Base-by-base conservation (phyloP, 2,888 invertebrate genomes). In the Drosophila hamatofila region DNA sequence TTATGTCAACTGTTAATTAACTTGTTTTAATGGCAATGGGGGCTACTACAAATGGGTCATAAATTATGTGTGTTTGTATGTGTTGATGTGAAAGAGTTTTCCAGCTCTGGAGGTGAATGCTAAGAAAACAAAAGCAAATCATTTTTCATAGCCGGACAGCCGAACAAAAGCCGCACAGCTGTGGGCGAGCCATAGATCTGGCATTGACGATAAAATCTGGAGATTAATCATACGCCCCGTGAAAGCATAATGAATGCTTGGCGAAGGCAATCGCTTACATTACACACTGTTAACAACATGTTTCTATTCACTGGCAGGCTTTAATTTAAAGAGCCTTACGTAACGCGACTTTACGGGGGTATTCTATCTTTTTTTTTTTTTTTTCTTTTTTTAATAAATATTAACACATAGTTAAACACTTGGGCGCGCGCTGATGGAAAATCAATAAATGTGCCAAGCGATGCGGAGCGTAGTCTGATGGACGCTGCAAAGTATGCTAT, bases 1-100 rank as follows among this genome's bases (percentile, higher is more conserved):
- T 88, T 86, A 86, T 86, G 86, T 86, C 86, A 86, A 86, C 86
- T 89, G 86, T 86, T 86, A 86, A 86, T 88, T 82, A 78, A 88
- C 83, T 80, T 89, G 90, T 86, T 85, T 85, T 77, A 89, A 78
- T 85, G 81, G 73, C 55, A 44, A 54, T 49, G 41, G 74, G 72
- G 74, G 72, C 51, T 48, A 51, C 57, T 42, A 68, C 44, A 61
- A 78, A 54, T 41, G 63, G 62, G 39, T 56, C 63, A 73, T 80
- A 71, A 88, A 74, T 88, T 72, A 86, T 52, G 55, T 48, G 21
- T 42, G 21, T 48, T 25, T 48, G 23, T 59, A 27, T 60, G 41
- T 37, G 23, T 30, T 55, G 30, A n/a, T 42, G 60, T 58, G 55
- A 84, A 80, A 74, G 78, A 74, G 77, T 68, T 65, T 63, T 54